Evolutionary conservation across 2,888 invertebrate genomes (phyloP), one percentile per base, ranked within the genome.

Genomic region (Choristoneura rosaceana): DNA sequence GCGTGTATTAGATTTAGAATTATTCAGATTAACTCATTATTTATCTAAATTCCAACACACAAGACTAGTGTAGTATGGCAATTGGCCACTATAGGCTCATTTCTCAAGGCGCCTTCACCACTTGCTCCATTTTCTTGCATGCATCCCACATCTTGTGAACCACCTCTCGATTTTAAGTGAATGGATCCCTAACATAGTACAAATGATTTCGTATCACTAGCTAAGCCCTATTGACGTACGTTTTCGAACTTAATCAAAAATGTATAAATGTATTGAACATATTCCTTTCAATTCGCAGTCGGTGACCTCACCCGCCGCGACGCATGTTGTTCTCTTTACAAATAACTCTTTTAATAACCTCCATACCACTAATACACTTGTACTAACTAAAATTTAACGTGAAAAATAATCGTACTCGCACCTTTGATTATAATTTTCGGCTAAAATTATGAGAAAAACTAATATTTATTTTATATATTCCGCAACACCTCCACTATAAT

Each of bases 231-330:
- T 34, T 34, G 34, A 34, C 38, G 38, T 7, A 34, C 34, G 34
- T 38, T 38, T 38, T 38, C 38, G 0, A 38, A 1, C 38, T 38
- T 38, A 38, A 5, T 38, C 38, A 7, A 38, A 5, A 38, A 47
- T 47, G n/a, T n/a, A 1, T n/a, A 47, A 10, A 45, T 45, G 10
- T 5, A n/a, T 47, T 47, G 1, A 14, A 47, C n/a, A 12, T 47
- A 45, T 47, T 47, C 14, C 14, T 47, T 47, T 47, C 47, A 12
- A 12, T 12, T 7, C 52, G 9, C n/a, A 7, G 34, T 59, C 17
- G 25, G 55, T 71, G 71, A 71, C 67, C 67, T 71, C 71, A 71
- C 45, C 10, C 50, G 12, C 41, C 67, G 62, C 67, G 52, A 9
- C 67, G 62, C 67, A 71, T 71, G 71, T 33, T 41, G 38, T n/a